Evolutionary conservation across 1,140 invertebrate genomes (phyloP), one percentile per base, ranked within the genome.

Genomic region (Magallana angulata): DNA sequence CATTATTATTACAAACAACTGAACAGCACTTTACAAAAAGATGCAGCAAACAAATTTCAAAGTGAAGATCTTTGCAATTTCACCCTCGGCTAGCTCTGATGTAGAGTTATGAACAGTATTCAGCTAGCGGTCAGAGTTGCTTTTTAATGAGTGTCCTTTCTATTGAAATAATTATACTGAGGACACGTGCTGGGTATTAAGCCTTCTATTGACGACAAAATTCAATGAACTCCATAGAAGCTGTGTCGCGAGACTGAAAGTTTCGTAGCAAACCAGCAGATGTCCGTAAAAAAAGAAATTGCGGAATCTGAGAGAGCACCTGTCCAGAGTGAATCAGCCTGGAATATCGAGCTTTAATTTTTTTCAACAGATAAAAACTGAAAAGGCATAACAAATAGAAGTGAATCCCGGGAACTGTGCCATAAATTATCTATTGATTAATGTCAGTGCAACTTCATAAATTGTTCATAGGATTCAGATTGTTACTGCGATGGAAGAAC

Each of bases 381-480:
- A 76, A 76, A 76, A 36, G 24, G 68, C 24, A 76, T 76, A 30
- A 30, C 68, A 76, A 76, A 76, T 76, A 76, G 24, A 76, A 76
- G 24, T 30, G 68, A 76, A 76, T 76, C n/a, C 68, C 12, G 18
- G 24, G 18, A 24, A 48, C 12, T 76, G 24, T 76, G 24, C 68
- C 68, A 76, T 76, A 76, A 76, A 76, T 76, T 30, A 76, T 76
- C 18, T 76, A 76, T 76, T 76, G 68, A 76, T 76, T 76, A 18
- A 7, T 24, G 24, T 76, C 68, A 76, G 36, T 30, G 68, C 68
- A 36, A 76, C 68, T 76, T 76, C 68, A 76, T 76, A 30, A 76
- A 76, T 76, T 76, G 68, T 76, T 76, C 18, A 76, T 76, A 30
- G 24, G 14, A 12, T 9, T 24, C 7, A 12, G 68, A 30, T 76